These are phyloP conservation scores for Thyatira batis DNA, from an alignment of 2,888 invertebrate species.

Conservation along the genomic window DNA sequence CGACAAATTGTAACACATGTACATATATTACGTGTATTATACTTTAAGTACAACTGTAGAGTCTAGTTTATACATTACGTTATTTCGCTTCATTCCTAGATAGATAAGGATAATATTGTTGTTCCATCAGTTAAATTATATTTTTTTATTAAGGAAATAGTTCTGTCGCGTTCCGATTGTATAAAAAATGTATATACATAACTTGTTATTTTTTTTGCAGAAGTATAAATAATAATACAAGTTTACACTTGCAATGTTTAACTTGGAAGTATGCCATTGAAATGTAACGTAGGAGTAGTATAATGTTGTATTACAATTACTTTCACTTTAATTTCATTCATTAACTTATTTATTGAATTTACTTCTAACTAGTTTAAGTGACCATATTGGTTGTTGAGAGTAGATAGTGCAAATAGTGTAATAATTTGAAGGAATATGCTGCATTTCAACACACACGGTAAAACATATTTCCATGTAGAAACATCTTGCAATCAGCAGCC, in stretches of 20 bases:
- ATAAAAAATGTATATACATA: background rate
- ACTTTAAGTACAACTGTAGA: background rate
- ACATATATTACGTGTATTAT: background rate
- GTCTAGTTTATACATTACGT: background rate
- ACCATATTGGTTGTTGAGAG: constrained; percentile 47
- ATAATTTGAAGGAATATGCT: constrained; percentile 19
- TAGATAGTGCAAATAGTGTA: constrained; percentile 39
- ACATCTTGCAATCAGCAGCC: constrained; percentile 21
- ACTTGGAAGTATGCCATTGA: background rate
- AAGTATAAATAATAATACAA: no score
- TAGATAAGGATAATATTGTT: background rate
- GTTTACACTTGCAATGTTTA: background rate
- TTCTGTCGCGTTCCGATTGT: background rate
- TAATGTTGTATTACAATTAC: constrained; percentile 25
- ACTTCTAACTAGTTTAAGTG: constrained; percentile 43
- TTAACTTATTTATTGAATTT: constrained; percentile 55
- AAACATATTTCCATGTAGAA: constrained; percentile 9
- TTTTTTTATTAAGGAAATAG: background rate
- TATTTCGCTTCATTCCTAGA: background rate
- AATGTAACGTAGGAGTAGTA: background rate
- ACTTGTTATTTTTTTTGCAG: background rate
- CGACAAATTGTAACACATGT: constrained; percentile 2
- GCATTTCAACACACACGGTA: constrained; percentile 22
- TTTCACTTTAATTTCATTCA: constrained; percentile 39
- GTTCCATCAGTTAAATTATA: background rate